Conservation (phyloP, 2,113 vertebrate genomes). For the Falco punctatus region DNA sequence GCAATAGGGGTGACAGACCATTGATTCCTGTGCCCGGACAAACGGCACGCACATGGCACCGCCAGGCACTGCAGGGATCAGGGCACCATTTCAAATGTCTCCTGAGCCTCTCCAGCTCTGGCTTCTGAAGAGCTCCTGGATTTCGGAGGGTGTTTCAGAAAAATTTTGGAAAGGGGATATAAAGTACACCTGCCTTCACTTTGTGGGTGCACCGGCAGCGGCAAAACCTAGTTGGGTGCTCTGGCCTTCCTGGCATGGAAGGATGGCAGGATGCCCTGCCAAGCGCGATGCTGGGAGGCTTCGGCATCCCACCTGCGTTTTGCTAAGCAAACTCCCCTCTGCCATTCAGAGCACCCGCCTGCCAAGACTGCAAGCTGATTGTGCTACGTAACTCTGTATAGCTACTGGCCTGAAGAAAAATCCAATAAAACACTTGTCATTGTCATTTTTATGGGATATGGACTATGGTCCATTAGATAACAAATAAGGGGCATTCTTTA, state of each 20-base stretch:
- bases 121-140: not conserved
- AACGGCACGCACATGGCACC: rapidly evolving
- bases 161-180: not conserved
- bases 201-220: not conserved
- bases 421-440: not conserved
- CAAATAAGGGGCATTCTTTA: not conserved
- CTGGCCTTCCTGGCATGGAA: not conserved
- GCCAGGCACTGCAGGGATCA: not conserved
- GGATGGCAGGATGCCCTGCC: not conserved
- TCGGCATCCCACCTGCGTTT: not conserved
- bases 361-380: rapidly evolving
- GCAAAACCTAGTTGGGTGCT: not conserved
- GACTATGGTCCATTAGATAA: not conserved
- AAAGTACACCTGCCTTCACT: not conserved
- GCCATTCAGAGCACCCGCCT: not conserved
- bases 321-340: not conserved
- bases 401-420: not conserved
- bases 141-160: not conserved
- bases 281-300: not conserved
- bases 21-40: not conserved
- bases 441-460: not conserved
- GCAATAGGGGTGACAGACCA: not conserved
- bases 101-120: not conserved
- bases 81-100: not conserved
- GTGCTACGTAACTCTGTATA: not conserved